Percentiles rank a stretch among this genome's conserved stretches.
Evolutionary conservation across 2,888 invertebrate species (phyloP).

Genomic region (Macrophya alboannulata): DNA sequence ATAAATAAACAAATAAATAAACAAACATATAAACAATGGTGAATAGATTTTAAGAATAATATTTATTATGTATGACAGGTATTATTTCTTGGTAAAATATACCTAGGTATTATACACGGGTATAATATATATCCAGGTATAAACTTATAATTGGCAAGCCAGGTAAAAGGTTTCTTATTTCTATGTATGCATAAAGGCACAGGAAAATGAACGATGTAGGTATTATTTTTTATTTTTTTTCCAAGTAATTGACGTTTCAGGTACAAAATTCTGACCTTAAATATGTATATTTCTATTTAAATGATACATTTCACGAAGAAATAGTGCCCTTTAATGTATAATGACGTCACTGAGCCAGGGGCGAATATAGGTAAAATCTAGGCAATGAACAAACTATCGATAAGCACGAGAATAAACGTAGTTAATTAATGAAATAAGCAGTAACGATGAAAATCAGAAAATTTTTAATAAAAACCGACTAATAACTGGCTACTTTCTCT

Average conservation of each 20-base stretch:
- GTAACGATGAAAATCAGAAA: neutral
- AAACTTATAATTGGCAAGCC: neutral
- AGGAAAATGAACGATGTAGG: neutral
- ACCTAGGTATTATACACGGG: too few species aligned
- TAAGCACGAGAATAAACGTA: neutral
- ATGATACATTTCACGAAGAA: conserved; percentile 62
- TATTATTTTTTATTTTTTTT: neutral
- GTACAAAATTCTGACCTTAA: neutral
- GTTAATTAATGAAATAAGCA: neutral
- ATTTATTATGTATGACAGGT: neutral
- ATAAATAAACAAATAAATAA: neutral
- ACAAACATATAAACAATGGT: neutral
- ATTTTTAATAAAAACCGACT: neutral
- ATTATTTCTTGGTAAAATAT: neutral
- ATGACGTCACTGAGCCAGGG: conserved; percentile 62
- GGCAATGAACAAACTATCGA: neutral
- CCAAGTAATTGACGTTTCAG: neutral
- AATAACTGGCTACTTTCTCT: neutral
- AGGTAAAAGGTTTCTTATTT: neutral
- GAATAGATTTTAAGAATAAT: neutral
- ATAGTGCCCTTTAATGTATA: conserved; percentile 64
- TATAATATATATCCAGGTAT: neutral
- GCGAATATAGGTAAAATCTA: conserved; percentile 20
- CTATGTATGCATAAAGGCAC: neutral
- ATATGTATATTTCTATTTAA: conserved; percentile 8